Evolutionary conservation across 2,797 vertebrate species (phyloP).

Genomic region (Acanthurus lineatus): DNA sequence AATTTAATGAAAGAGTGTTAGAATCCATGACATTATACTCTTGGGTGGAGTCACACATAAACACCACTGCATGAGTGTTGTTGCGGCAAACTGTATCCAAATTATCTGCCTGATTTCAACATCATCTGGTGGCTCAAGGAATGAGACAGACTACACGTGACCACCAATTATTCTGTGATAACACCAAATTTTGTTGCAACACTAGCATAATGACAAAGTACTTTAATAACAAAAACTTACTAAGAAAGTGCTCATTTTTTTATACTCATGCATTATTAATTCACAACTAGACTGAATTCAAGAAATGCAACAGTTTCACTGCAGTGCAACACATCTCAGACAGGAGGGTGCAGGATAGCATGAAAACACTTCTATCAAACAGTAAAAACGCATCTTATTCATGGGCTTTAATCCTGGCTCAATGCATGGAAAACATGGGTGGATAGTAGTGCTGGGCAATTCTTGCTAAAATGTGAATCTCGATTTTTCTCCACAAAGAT

Average conservation of each 20-base stretch:
- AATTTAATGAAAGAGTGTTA: constrained; percentile 10
- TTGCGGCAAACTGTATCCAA: constrained; percentile 14
- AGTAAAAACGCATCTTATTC: constrained; percentile 4
- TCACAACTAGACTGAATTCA: no score
- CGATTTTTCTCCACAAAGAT: no score
- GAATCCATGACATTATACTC: constrained; percentile 11
- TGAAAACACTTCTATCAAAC: background rate
- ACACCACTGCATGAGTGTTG: background rate
- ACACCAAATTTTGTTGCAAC: background rate
- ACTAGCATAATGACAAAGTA: constrained; percentile 1
- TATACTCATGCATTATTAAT: constrained; percentile 8
- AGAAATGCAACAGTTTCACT: background rate
- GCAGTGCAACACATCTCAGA: background rate
- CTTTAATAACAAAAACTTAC: constrained; percentile 21
- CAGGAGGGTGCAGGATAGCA: background rate
- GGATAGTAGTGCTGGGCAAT: no score
- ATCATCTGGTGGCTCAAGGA: constrained; percentile 15
- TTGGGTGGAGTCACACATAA: constrained; percentile 17
- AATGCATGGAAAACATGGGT: constrained; percentile 19
- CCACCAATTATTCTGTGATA: background rate
- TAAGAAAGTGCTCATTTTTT: background rate
- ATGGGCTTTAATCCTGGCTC: constrained; percentile 24
- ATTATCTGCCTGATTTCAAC: background rate
- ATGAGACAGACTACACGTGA: background rate
- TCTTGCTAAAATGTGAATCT: no score